Percentiles rank a stretch among this genome's conserved stretches.
These are phyloP conservation scores for Parnassius orleans DNA, from an alignment of 2,888 invertebrate genomes.

Conservation along the genomic window DNA sequence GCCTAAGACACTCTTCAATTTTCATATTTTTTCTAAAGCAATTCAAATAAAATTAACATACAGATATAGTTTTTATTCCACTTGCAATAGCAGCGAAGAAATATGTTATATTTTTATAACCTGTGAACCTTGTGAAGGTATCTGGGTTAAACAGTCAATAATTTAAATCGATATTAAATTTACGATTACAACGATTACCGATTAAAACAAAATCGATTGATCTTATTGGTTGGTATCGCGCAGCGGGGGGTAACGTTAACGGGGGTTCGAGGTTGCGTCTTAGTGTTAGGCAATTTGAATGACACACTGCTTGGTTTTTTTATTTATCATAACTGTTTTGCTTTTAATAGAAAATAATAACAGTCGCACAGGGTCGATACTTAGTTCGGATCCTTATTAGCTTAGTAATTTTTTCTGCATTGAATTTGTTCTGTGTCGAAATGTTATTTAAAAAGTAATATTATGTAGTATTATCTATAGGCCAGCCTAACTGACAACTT, in stretches of 20 bases:
- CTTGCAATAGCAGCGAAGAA: background rate
- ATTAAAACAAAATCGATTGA: conserved; percentile 55
- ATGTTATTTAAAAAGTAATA: too few relatives aligned
- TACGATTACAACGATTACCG: conserved; percentile 46
- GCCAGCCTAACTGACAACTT: too few relatives aligned
- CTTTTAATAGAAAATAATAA: too few relatives aligned
- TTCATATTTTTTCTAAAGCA: background rate
- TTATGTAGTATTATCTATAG: too few relatives aligned
- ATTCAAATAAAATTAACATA: conserved; percentile 8
- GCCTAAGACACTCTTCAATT: background rate
- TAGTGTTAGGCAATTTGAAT: background rate
- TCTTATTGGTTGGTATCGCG: conserved; percentile 42
- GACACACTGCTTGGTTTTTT: conserved; percentile 24
- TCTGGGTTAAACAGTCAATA: conserved; percentile 29
- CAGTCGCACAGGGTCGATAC: too few relatives aligned
- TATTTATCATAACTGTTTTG: background rate
- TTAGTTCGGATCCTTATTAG: too few relatives aligned
- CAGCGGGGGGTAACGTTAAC: conserved; percentile 40
- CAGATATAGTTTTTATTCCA: conserved; percentile 10
- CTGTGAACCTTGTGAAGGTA: conserved; percentile 16
- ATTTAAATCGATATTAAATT: conserved; percentile 34
- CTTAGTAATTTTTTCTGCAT: too few relatives aligned
- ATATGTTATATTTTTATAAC: conserved; percentile 15
- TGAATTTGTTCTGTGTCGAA: too few relatives aligned
- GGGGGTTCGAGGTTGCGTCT: background rate